Conservation (phyloP, 92 coral and sea anemone genomes). For the Epizoanthus fatuus region DNA sequence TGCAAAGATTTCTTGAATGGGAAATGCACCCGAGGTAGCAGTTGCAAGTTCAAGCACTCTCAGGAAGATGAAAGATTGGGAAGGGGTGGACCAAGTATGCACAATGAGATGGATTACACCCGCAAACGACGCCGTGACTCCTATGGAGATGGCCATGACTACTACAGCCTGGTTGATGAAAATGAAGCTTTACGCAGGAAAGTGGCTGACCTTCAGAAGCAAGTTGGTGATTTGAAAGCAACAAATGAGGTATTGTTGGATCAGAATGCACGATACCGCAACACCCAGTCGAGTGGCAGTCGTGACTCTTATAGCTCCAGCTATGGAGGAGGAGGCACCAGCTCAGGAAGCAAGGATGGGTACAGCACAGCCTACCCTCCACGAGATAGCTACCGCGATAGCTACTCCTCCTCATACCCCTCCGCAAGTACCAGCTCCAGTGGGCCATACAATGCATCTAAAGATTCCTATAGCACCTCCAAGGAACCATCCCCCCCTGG, state of each 20-base stretch:
- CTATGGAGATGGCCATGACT: constrained; percentile 80
- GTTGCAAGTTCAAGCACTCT: constrained; percentile 90
- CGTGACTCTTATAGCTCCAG: constrained; percentile 70
- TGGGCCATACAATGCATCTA: constrained; percentile 66
- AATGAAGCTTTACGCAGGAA: constrained; percentile 90
- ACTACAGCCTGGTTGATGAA: constrained; percentile 89
- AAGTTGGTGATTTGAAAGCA: constrained; percentile 92
- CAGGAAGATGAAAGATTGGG: constrained; percentile 81
- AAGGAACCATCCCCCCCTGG: constrained; percentile 48
- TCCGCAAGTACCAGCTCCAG: constrained; percentile 25
- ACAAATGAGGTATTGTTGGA: constrained; percentile 96
- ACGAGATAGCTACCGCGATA: constrained; percentile 58
- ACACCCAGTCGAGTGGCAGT: constrained; percentile 70
- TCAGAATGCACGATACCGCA: constrained; percentile 97
- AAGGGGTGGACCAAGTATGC: constrained; percentile 52
- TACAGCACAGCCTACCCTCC: constrained; percentile 65
- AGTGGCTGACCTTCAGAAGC: constrained; percentile 95
- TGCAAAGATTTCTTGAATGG: constrained; percentile 97
- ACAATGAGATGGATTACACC: constrained; percentile 77
- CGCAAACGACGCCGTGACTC: constrained; percentile 94
- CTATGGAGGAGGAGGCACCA: constrained; percentile 54
- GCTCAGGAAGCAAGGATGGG: constrained; percentile 46
- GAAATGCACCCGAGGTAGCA: constrained; percentile 92
- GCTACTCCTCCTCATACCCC: constrained; percentile 19
- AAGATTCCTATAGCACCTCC: constrained; percentile 48